A percentile compares a stretch with the other conserved stretches of the same genome.
Conservation (phyloP, 2,113 vertebrate genomes). For the Euleptes europaea region DNA sequence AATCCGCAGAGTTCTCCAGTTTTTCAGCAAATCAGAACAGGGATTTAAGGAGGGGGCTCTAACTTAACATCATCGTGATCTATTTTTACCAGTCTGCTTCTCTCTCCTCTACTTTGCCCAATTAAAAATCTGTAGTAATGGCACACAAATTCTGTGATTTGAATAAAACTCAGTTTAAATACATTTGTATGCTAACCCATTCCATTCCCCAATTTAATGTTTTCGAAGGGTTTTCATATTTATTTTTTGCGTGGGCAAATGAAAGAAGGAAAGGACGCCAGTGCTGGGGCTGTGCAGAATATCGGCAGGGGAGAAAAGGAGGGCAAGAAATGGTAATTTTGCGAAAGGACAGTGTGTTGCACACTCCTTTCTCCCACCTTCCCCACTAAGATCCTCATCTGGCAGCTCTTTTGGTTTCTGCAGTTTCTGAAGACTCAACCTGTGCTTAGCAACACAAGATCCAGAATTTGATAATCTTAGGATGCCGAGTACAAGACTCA, state of each 20-base stretch:
- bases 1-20: not conserved
- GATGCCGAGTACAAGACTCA: not conserved
- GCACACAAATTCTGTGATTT: not conserved
- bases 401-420: not conserved
- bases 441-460: not conserved
- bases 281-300: not conserved
- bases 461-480: not conserved
- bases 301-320: not conserved
- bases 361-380: not conserved
- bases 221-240: not conserved
- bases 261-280: not conserved
- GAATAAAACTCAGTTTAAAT: not conserved
- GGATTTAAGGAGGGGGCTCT: not conserved
- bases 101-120: not conserved
- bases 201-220: not conserved
- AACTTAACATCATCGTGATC: not conserved
- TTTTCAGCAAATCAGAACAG: not conserved
- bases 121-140: not conserved
- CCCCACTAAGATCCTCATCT: not conserved
- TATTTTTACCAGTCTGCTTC: not conserved
- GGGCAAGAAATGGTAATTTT: not conserved
- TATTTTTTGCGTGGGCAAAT: not conserved
- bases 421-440: not conserved
- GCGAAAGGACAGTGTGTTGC: not conserved
- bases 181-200: not conserved